Base-by-base conservation (phyloP, 2,797 vertebrate genomes). In the Apogon talboti region DNA sequence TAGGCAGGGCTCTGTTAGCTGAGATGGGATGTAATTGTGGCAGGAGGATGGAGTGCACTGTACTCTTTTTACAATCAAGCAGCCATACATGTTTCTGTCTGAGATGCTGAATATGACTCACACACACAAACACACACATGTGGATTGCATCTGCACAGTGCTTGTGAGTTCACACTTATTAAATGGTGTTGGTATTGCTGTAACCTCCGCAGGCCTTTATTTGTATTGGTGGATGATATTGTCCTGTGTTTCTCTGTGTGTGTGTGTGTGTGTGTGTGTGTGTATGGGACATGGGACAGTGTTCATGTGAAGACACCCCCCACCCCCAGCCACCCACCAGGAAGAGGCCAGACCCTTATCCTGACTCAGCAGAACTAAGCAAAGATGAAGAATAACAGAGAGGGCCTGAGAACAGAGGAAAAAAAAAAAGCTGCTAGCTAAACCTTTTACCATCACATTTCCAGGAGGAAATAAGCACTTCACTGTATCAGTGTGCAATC, bases 111-210 rank as follows among this genome's bases (percentile, higher is more conserved):
- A n/a, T n/a, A n/a, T n/a, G n/a, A n/a, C n/a, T n/a, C n/a, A n/a
- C 50, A 50, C 54, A 55, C 58, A 38, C 65, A 48, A 58, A 57
- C 71, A 53, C 47, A 21, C 66, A 74, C 60, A 42, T 15, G 40
- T 68, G 72, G 70, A 51, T 50, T 71, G 72, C 57, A 60, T 69
- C 19, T 74, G 65, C 66, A 61, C 77, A 78, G 44, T 73, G 83
- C 75, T 85, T 55, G 49, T 8, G 66, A 79, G 78, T 83, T 92
- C 89, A 82, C 87, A 92, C 89, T 92, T 90, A 91, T 92, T 92
- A 89, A 88, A 87, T 83, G 74, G 87, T 87, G 87, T 89, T 87
- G 81, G 81, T 82, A 81, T 83, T 81, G 77, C 78, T 76, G 63
- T 70, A 82, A 77, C 82, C 83, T 81, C 80, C 79, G 72, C 51